Evolutionary conservation across 2,113 vertebrate species (phyloP).

Genomic region (Otocyon megalotis): DNA sequence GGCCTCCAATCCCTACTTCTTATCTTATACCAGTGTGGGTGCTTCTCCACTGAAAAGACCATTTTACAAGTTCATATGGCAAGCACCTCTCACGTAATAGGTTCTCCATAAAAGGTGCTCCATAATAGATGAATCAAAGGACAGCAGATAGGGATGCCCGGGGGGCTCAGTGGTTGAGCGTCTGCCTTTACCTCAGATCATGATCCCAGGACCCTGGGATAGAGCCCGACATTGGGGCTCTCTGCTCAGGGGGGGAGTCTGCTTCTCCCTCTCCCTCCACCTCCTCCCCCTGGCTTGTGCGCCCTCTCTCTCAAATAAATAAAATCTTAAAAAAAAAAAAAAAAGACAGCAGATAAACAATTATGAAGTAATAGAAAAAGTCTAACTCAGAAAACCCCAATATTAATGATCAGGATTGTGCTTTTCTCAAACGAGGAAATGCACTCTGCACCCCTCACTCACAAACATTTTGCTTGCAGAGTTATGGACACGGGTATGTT

Average conservation of each 20-base stretch:
- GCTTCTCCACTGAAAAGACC: not conserved
- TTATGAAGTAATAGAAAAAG: conserved; percentile 14
- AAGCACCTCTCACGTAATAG: not conserved
- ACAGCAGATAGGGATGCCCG: not conserved
- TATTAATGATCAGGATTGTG: not conserved
- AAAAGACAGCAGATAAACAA: not conserved
- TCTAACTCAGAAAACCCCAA: not conserved
- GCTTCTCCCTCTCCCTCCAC: too few relatives aligned
- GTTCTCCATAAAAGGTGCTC: not conserved
- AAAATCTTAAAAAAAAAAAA: too few relatives aligned
- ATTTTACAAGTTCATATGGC: not conserved
- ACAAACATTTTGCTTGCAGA: conserved; percentile 35
- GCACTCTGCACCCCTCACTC: not conserved
- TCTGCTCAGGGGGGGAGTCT: too few relatives aligned
- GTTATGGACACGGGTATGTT: not conserved
- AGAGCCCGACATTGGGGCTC: too few relatives aligned
- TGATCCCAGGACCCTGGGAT: too few relatives aligned
- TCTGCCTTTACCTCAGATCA: too few relatives aligned
- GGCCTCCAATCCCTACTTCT: not conserved
- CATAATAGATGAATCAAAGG: not conserved
- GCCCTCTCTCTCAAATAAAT: too few relatives aligned
- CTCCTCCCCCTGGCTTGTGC: too few relatives aligned
- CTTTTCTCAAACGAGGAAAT: not conserved
- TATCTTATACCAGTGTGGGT: not conserved
- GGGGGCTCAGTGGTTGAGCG: too few relatives aligned